phyloP scores from a whole-genome alignment of 2,888 invertebrate genomes.

The Andrena camellia region DNA sequence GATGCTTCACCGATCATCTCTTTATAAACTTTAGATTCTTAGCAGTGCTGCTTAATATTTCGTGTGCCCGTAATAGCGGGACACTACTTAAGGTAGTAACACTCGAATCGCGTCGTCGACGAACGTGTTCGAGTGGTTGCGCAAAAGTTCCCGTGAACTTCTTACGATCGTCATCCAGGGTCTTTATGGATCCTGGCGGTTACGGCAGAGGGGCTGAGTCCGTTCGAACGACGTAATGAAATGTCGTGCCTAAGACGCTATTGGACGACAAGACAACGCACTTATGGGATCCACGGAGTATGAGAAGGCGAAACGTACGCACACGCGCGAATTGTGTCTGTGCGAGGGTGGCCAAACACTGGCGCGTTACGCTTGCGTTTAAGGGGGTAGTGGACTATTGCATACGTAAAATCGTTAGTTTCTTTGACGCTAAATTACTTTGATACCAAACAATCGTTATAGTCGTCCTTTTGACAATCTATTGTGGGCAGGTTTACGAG shows the following conservation, averaged over 20 bases:
- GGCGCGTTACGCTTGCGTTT: conserved; percentile 10
- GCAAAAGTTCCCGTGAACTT: conserved; percentile 37
- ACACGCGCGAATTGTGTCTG: conserved; percentile 18
- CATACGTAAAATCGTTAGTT: no score
- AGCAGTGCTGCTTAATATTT: neutral
- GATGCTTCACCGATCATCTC: neutral
- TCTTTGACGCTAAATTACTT: no score
- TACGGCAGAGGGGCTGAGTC: conserved; percentile 60
- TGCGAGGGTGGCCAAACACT: conserved; percentile 45
- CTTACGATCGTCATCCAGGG: conserved; percentile 46
- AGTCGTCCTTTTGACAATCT: no score
- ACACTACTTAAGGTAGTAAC: no score
- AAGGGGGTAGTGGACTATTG: no score
- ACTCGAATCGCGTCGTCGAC: neutral
- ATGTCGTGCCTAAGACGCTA: conserved; percentile 71
- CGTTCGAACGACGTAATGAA: conserved; percentile 72
- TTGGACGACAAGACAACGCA: conserved; percentile 81
- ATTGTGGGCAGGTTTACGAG: no score
- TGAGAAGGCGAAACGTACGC: conserved; percentile 41
- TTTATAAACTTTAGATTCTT: no score
- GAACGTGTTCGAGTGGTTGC: conserved; percentile 14
- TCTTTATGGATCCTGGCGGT: conserved; percentile 56
- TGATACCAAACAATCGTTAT: no score
- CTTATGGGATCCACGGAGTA: conserved; percentile 74
- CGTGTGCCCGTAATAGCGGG: neutral